phyloP scores from a whole-genome alignment of 2,888 invertebrate species.

The Lasius fuliginosus region DNA sequence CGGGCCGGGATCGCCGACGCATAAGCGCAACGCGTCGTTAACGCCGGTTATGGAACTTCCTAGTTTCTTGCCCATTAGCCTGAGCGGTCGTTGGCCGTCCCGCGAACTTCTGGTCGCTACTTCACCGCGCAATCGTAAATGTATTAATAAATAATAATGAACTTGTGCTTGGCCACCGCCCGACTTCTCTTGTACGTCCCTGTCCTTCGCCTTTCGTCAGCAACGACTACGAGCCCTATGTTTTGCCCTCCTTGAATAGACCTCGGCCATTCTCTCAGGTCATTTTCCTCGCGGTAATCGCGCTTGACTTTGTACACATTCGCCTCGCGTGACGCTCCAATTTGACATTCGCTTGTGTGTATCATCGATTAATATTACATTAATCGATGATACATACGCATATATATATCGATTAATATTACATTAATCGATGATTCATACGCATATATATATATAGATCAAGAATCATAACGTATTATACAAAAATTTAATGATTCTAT shows the following conservation, averaged over 20 bases:
- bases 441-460: not conserved
- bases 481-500: not conserved
- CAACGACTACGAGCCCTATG: not conserved
- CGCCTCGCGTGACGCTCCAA: constrained; percentile 5
- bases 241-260: not conserved
- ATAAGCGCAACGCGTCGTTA: constrained; percentile 76
- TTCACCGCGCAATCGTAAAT: constrained; percentile 76
- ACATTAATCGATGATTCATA: not conserved
- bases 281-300: constrained; percentile 29
- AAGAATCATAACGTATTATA: not conserved
- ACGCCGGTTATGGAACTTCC: constrained; percentile 76
- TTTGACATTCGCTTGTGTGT: constrained; percentile 2
- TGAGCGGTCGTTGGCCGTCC: constrained; percentile 48
- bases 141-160: constrained; percentile 77
- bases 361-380: constrained; percentile 17
- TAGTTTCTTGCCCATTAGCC: constrained; percentile 76
- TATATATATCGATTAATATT: not conserved
- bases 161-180: constrained; percentile 15
- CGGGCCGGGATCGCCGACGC: constrained; percentile 52
- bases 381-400: not conserved
- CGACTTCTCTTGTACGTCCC: not conserved
- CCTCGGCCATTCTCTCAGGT: constrained; percentile 13
- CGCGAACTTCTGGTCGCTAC: constrained; percentile 61
- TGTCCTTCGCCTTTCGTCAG: not conserved
- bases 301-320: constrained; percentile 13